Percentiles rank a stretch among this genome's conserved stretches.
Conservation (phyloP, 2,797 vertebrate genomes). For the Morelia viridis region DNA sequence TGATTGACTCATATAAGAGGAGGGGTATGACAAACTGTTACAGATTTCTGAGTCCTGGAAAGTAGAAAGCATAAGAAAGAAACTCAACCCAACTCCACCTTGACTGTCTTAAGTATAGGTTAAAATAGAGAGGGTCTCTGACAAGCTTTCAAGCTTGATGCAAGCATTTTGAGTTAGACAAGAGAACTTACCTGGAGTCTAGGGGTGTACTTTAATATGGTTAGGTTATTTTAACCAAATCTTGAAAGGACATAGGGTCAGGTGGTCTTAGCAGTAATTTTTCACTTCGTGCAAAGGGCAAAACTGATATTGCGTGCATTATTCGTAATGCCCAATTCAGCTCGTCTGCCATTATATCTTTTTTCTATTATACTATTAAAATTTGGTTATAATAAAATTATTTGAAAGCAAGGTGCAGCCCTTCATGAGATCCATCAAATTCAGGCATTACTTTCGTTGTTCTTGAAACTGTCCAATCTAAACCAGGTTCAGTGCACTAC, state of each 20-base stretch:
- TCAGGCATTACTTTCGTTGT: too few relatives aligned
- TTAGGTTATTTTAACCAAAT: background rate
- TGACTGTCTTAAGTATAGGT: background rate
- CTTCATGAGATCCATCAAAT: too few relatives aligned
- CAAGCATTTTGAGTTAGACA: background rate
- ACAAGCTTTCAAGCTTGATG: background rate
- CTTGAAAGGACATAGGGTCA: background rate
- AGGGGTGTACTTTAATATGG: background rate
- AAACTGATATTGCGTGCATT: background rate
- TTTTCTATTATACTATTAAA: too few relatives aligned
- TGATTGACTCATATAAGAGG: background rate
- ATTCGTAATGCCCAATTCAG: background rate
- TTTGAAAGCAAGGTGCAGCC: too few relatives aligned
- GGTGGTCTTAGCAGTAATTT: background rate
- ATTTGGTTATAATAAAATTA: too few relatives aligned
- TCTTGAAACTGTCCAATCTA: too few relatives aligned
- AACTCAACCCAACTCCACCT: background rate
- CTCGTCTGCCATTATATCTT: background rate
- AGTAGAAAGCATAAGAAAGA: background rate
- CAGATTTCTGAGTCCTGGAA: background rate
- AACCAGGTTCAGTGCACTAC: too few relatives aligned
- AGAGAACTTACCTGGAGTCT: background rate
- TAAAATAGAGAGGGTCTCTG: background rate
- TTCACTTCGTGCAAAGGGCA: background rate
- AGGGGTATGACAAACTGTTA: background rate